phyloP scores from a whole-genome alignment of 2,797 vertebrate genomes.

The Pogoniulus pusillus region DNA sequence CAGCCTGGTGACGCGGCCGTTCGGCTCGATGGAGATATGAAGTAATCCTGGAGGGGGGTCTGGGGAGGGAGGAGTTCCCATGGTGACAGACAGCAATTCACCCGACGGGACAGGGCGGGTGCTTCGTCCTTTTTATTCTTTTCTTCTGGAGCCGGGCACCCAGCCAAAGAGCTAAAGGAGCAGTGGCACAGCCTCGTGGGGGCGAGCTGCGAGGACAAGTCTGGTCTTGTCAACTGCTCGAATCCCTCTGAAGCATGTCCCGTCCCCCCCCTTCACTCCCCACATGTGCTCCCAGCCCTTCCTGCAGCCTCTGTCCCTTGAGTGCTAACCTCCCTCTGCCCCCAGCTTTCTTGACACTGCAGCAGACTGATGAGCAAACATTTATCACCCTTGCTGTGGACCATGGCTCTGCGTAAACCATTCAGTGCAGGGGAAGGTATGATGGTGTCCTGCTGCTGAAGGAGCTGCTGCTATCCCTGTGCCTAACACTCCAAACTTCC shows the following conservation, averaged over 20 bases:
- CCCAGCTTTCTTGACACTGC: neutral
- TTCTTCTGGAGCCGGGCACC: constrained; percentile 44
- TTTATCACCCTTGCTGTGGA: neutral
- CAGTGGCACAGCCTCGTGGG: neutral
- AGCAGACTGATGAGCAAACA: neutral
- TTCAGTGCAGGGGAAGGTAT: accelerated
- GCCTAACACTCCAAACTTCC: too few relatives aligned
- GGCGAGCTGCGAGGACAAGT: constrained; percentile 33
- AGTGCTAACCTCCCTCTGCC: neutral
- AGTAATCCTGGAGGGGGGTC: constrained; percentile 41
- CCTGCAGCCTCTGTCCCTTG: neutral
- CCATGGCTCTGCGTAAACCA: accelerated
- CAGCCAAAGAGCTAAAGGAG: constrained; percentile 59
- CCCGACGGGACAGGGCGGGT: constrained; percentile 47
- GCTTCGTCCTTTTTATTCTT: constrained; percentile 33
- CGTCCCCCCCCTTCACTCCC: neutral
- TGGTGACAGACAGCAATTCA: constrained; percentile 64
- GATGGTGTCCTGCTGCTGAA: neutral
- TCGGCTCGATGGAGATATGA: neutral
- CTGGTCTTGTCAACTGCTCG: constrained; percentile 10
- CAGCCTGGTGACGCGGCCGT: neutral
- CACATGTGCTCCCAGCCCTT: neutral
- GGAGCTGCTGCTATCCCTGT: neutral
- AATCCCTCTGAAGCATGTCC: neutral
- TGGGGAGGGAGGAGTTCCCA: constrained; percentile 49